These are phyloP conservation scores for Hystrix cristata DNA, from an alignment of 2,113 vertebrate species.

Conservation along the genomic window DNA sequence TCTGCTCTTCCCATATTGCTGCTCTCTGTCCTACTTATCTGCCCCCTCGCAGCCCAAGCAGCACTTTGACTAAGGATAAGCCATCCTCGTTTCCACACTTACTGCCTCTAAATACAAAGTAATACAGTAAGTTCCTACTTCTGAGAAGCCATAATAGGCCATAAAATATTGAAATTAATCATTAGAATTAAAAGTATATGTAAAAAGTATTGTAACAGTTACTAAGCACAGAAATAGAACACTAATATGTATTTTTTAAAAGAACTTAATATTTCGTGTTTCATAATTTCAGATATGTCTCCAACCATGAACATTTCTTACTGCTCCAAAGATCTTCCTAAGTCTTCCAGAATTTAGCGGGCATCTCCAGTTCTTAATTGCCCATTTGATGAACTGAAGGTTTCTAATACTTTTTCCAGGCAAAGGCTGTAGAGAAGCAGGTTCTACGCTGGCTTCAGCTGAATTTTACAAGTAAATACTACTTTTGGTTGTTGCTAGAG, in stretches of 20 bases:
- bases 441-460: background rate
- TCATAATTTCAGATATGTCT: background rate
- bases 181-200: background rate
- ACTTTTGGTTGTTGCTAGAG: background rate
- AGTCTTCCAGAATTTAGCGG: slow-evolving; percentile 16
- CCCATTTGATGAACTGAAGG: background rate
- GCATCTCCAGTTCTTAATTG: background rate
- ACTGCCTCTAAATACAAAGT: background rate
- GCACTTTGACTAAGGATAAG: background rate
- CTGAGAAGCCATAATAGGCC: background rate
- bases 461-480: background rate
- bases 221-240: background rate
- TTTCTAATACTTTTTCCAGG: background rate
- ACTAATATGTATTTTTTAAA: background rate
- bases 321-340: background rate
- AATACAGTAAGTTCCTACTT: background rate
- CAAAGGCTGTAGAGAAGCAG: background rate
- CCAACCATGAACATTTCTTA: background rate
- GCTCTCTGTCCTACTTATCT: background rate
- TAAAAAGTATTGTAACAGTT: background rate
- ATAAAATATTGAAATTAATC: background rate
- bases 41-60: background rate
- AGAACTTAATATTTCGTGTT: background rate
- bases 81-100: background rate
- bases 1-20: too few relatives aligned